Percentiles rank a stretch among this genome's conserved stretches.
Evolutionary conservation across 1,140 invertebrate species (phyloP).

Genomic region (Littorina saxatilis): DNA sequence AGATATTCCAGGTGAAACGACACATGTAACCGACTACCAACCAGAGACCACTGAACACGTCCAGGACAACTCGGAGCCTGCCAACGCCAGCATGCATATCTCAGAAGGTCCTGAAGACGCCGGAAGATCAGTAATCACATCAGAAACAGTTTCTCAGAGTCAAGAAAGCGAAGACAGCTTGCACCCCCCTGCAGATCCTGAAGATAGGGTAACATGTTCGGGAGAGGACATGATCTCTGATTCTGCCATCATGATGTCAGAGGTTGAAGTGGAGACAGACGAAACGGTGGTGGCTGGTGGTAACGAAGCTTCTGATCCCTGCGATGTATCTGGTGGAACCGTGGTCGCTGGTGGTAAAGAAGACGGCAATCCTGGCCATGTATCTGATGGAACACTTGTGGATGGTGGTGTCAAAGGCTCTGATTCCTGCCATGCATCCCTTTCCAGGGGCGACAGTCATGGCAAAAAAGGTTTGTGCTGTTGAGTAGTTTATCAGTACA

Average conservation of each 20-base stretch:
- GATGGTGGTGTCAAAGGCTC: background rate
- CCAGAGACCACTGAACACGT: no score
- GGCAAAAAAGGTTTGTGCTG: background rate
- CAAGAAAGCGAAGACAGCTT: background rate
- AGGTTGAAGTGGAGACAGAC: conserved; percentile 31
- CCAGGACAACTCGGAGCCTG: background rate
- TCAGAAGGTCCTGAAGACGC: background rate
- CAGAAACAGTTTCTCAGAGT: background rate
- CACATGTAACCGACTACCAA: no score
- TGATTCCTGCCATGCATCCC: background rate
- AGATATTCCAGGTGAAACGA: no score
- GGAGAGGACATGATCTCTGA: conserved; percentile 23
- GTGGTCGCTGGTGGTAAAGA: background rate
- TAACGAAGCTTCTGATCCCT: background rate
- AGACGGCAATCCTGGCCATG: background rate
- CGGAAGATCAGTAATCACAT: background rate
- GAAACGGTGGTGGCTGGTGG: background rate
- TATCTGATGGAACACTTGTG: no score
- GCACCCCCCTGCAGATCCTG: background rate
- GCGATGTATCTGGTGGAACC: background rate
- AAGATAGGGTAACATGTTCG: background rate
- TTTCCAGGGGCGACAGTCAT: background rate
- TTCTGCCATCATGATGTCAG: conserved; percentile 22
- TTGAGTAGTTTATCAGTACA: no score
- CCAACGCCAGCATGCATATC: background rate